Base-by-base conservation (phyloP, 35 echinoderm and acorn worm genomes). In the Patiria miniata region DNA sequence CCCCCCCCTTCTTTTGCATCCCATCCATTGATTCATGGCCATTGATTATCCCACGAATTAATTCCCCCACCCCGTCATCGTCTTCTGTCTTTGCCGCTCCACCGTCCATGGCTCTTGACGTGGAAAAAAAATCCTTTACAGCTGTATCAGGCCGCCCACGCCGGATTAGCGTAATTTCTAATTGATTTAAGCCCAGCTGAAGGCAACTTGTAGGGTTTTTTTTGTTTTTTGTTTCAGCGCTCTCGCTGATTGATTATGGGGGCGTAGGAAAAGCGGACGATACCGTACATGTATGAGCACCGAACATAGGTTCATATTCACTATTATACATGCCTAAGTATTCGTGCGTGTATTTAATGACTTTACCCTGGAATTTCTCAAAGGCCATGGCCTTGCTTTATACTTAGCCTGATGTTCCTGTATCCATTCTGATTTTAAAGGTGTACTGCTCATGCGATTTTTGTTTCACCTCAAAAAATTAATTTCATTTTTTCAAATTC, bases 141-240 rank as follows among this genome's bases (percentile, higher is more conserved):
- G 65, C 65, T 73, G 65, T 30, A 34, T 73, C 65, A 23, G 21
- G 65, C 65, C 65, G 29, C 65, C 65, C 65, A 73, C 65, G 65
- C 65, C 7, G 65, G 65, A 73, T 73, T 73, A 73, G 65, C 26
- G 65, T 73, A 73, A 73, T 73, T 22, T 73, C 23, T 73, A 73
- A 73, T 73, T 73, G 65, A 73, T 73, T 73, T 73, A 73, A 73
- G 65, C 65, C 65, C 65, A 73, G 26, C 65, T 73, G 65, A 73
- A 73, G 65, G 65, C 65, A 22, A 73, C 26, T 14, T 73, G 65
- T 73, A 32, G 65, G 34, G 19, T 32, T 10, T 8, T 18, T 36
- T 73, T 73, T 60, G n/a, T 60, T 14, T 60, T 60, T 60, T 60
- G 57, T 60, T 60, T 60, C 28, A 60, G 57, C 19, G 57, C 19